Evolutionary conservation across 2,797 vertebrate species (phyloP), one percentile per base, ranked within the genome.

Genomic region (Coregonus suidteri): DNA sequence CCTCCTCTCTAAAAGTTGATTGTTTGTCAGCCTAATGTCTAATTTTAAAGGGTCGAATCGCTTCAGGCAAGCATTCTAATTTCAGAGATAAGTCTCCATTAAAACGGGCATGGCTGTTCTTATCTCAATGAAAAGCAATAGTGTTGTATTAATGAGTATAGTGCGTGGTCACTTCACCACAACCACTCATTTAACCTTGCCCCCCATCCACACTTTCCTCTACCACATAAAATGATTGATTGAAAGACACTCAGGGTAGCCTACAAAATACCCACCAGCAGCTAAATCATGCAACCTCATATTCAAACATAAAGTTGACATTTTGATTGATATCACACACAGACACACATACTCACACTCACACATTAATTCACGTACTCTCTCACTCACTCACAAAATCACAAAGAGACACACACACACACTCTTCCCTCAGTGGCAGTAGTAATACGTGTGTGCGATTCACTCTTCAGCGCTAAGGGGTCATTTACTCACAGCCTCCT

Each of bases 361-460:
- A 75, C 18, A 6, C 16, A 72, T 7, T 62, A n/a, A 37, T 18
- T 41, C 37, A 70, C 68, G 5, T 4, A 13, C 9, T 53, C 52
- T 3, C 34, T 35, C 31, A 68, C 66, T 31, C 11, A 34, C 64
- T 25, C 62, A 16, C 51, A 18, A 18, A 18, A 15, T 37, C 31
- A 69, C 4, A 67, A 3, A 35, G 13, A 67, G 13, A 67, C 16
- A 34, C 31, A 54, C 52, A 54, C 14, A 34, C 86, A 86, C 84
- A 88, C 90, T 90, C 79, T 79, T 83, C 18, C 84, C 81, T 87
- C 81, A 71, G 68, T 75, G 83, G 79, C 78, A 18, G 79, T 90
- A 91, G 80, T 90, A 91, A 91, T 90, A 86, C 92, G 86, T 87
- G 85, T 89, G 90, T 91, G 90, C 76, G 88, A 87, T 82, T 89